Base-by-base conservation (phyloP, 2,113 vertebrate species). In the Felis catus region DNA sequence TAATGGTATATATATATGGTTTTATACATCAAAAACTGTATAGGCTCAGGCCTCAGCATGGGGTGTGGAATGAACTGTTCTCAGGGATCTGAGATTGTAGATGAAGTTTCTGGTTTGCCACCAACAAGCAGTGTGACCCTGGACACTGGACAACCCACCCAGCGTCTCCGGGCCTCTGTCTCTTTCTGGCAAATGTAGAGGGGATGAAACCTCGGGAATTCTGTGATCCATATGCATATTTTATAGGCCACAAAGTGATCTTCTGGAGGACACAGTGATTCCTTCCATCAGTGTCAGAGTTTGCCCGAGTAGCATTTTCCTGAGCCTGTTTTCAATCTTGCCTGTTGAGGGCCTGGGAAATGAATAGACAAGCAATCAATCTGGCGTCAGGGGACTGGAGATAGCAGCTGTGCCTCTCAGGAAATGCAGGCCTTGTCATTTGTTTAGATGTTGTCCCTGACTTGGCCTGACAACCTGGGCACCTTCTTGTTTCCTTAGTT, bases 321-420 rank as follows among this genome's bases (percentile, higher is more conserved):
- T n/a, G 3, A 82, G 78, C 31, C 53, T 3, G 4, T 53, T 91
- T 81, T 63, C 73, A 13, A 2, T 80, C 95, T 96, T 87, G 25
- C 55, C 66, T 6, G 5, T 61, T 63, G 85, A 96, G 48, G 31
- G 83, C 31, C 7, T 65, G 87, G 86, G 80, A 94, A 97, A 94
- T 96, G 61, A 92, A 71, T 27, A 21, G 91, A 83, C 36, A 92
- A 21, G 9, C 63, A 7, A 48, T 87, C 79, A 45, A 10, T 55
- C 68, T 61, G 29, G 45, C 4, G 14, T 87, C 68, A 33, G 31
- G 36, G 39, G 27, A 41, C 66, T 63, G 16, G 41, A 89, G 29
- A 85, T 29, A 92, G 87, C 53, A 33, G 48, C 76, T 51, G 16
- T 0, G 13, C 36, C 41, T 80, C 84, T 92, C 23, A 33, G 65